A percentile compares a stretch with the other conserved stretches of the same genome.
These are phyloP conservation scores for Helogale parvula DNA, from an alignment of 2,113 vertebrate genomes.

Conservation along the genomic window DNA sequence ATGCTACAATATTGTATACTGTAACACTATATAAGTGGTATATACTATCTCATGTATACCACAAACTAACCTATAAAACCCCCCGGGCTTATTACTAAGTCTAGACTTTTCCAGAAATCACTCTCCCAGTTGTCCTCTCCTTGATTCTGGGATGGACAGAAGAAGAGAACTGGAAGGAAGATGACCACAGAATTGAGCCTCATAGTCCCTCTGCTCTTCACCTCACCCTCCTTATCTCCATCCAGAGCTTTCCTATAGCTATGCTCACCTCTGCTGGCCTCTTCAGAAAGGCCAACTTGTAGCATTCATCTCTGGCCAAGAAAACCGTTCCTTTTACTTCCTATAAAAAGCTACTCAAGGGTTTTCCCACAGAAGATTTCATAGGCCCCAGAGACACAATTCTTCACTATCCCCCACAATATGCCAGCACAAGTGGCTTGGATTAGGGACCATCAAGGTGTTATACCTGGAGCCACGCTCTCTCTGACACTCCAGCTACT, in stretches of 20 bases:
- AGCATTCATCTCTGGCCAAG: not conserved
- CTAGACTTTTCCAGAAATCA: not conserved
- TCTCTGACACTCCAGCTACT: not conserved
- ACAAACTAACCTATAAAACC: not conserved
- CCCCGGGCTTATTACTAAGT: not conserved
- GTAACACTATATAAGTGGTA: not conserved
- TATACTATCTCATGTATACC: not conserved
- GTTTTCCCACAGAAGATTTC: not conserved
- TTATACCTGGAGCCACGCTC: not conserved
- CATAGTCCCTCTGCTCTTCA: not conserved
- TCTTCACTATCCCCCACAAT: not conserved
- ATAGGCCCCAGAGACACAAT: not conserved
- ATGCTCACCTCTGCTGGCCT: not conserved
- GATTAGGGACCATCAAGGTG: not conserved
- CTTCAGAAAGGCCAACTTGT: not conserved
- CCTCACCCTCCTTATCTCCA: not conserved
- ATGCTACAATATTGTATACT: not conserved
- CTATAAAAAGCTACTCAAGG: not conserved
- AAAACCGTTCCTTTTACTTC: not conserved
- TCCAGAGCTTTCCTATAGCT: not conserved
- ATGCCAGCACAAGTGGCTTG: not conserved
- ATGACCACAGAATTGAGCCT: not conserved
- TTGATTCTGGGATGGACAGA: not conserved
- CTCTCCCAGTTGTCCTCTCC: not conserved
- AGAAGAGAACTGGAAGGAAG: not conserved